phyloP scores from a whole-genome alignment of 2,113 vertebrate species.

The Percopsis transmontana region DNA sequence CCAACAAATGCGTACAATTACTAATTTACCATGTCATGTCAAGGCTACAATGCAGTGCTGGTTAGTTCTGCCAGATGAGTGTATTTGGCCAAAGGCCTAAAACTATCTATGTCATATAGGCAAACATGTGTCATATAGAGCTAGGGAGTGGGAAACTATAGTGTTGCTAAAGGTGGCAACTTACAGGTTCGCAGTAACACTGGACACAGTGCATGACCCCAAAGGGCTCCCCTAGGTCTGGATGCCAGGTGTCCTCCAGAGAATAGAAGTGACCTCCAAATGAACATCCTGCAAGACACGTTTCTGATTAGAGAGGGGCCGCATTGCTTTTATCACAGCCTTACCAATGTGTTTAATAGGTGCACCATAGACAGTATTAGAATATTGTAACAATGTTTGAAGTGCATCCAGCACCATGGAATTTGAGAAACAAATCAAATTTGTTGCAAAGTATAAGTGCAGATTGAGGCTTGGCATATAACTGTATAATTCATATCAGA shows the following conservation, averaged over 20 bases:
- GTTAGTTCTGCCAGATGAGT: not conserved
- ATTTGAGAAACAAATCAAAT: too few relatives aligned
- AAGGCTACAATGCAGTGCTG: not conserved
- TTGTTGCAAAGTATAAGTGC: too few relatives aligned
- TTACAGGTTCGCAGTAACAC: slow-evolving; percentile 90
- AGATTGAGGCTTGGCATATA: too few relatives aligned
- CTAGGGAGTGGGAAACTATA: not conserved
- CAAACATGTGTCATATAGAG: too few relatives aligned
- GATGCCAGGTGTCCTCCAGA: slow-evolving; percentile 93
- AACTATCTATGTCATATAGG: too few relatives aligned
- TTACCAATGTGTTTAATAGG: not conserved
- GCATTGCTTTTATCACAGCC: too few relatives aligned
- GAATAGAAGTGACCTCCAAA: slow-evolving; percentile 90
- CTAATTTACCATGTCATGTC: not conserved
- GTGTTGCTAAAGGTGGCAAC: slow-evolving; percentile 34
- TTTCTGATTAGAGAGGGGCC: slow-evolving; percentile 8
- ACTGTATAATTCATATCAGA: too few relatives aligned
- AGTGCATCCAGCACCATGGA: not conserved
- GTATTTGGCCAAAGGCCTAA: too few relatives aligned
- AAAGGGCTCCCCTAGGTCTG: slow-evolving; percentile 94
- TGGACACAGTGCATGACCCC: slow-evolving; percentile 94
- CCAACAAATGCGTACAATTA: not conserved
- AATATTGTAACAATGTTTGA: not conserved
- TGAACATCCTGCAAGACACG: slow-evolving; percentile 82
- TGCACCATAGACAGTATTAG: not conserved